Evolutionary conservation across 2,113 vertebrate genomes (phyloP).

Genomic region (Chloroceryle aenea): DNA sequence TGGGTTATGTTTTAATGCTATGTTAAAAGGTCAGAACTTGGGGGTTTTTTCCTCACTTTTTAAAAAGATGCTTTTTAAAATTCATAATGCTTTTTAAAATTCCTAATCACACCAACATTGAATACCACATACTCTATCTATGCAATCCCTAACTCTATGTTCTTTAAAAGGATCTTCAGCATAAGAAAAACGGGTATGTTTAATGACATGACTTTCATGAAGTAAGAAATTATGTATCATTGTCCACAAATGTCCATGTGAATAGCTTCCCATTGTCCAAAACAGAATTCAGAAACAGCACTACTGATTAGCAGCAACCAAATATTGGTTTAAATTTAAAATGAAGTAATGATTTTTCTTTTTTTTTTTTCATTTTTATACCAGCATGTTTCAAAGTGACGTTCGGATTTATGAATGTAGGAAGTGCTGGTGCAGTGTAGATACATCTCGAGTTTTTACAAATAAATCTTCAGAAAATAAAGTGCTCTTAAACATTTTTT

Average conservation of each 20-base stretch:
- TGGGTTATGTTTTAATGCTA: slow-evolving; percentile 39
- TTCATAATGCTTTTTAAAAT: slow-evolving; percentile 52
- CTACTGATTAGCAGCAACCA: slow-evolving; percentile 4
- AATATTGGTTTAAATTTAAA: slow-evolving; percentile 40
- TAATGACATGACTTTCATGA: slow-evolving; percentile 5
- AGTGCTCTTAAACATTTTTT: slow-evolving; percentile 78
- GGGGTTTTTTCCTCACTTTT: not conserved
- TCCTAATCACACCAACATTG: slow-evolving; percentile 31
- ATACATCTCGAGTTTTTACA: slow-evolving; percentile 36
- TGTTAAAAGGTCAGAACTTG: slow-evolving; percentile 11
- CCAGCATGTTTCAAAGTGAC: slow-evolving; percentile 25
- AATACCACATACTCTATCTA: slow-evolving; percentile 54
- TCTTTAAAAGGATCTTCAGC: not conserved
- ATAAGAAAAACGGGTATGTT: slow-evolving; percentile 37
- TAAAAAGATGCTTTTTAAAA: slow-evolving; percentile 43
- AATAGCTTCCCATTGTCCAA: not conserved
- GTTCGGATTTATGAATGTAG: slow-evolving; percentile 33
- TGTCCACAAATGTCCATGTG: not conserved
- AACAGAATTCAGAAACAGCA: slow-evolving; percentile 6
- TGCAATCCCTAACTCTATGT: slow-evolving; percentile 62
- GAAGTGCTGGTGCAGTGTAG: slow-evolving; percentile 32
- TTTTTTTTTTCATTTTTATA: not conserved
- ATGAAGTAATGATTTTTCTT: slow-evolving; percentile 15
- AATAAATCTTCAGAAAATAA: slow-evolving; percentile 53
- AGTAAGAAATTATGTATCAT: not conserved